Base-by-base conservation (phyloP, 2,888 invertebrate genomes). In the Chrysolina americana region DNA sequence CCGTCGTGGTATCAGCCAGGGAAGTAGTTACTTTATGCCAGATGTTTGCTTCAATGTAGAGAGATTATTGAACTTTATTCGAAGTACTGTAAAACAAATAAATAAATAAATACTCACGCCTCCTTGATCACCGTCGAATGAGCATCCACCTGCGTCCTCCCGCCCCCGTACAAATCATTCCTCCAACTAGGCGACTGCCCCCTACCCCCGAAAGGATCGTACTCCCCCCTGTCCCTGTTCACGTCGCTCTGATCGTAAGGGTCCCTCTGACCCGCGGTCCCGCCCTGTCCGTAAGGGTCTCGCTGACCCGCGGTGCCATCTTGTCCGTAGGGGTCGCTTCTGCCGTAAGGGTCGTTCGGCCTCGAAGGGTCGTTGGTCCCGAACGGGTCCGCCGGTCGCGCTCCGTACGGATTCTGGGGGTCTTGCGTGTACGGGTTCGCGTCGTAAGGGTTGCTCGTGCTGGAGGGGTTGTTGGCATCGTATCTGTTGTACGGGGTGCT, bases 81-180 rank as follows among this genome's bases (percentile, higher is more conserved):
- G n/a, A n/a, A n/a, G n/a, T n/a, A n/a, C n/a, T n/a, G n/a, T n/a
- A n/a, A n/a, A 36, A 36, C 0, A 6, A 36, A 36, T 8, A 8
- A 48, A 48, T 48, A 9, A n/a, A 17, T 10, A 17, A 48, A 69
- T 41, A 81, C 85, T 85, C 83, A 87, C 86, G 86, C 85, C 80
- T 87, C 87, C 75, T 80, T 82, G 47, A 87, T 87, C 59, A 85
- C 81, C 0, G 84, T 83, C 15, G 78, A 77, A 73, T 84, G 83
- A n/a, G 44, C 41, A 70, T 78, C 76, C 17, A 71, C 44, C 8
- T 68, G 74, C 56, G 48, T 76, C 41, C 76, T 71, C 23, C 75
- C 79, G 3, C 68, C 71, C 15, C 75, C 77, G 41, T 75, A 80
- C 21, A 62, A 8, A 15, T 76, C 74, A 65, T 80, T 76, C 64